phyloP scores from a whole-genome alignment of 2,113 vertebrate genomes.

The Clarias gariepinus region DNA sequence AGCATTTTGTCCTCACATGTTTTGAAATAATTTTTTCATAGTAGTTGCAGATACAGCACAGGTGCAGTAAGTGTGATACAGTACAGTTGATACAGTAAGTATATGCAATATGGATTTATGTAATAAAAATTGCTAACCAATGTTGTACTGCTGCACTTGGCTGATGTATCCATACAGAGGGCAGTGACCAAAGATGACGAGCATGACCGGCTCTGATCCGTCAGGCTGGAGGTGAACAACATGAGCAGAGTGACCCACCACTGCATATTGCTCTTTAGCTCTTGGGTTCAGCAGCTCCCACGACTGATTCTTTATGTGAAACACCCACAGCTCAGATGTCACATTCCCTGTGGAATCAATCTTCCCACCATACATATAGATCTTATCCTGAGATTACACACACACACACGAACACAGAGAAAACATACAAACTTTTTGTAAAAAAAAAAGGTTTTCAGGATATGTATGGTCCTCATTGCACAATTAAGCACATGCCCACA shows the following conservation, averaged over 20 bases:
- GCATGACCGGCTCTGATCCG: constrained; percentile 76
- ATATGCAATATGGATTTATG: neutral
- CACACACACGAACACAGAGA: constrained; percentile 17
- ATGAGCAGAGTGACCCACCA: constrained; percentile 95
- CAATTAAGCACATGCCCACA: neutral
- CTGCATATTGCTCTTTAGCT: constrained; percentile 89
- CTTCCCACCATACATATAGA: constrained; percentile 98
- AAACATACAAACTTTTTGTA: neutral
- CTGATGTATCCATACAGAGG: constrained; percentile 96
- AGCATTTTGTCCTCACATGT: neutral
- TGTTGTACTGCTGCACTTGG: constrained; percentile 89
- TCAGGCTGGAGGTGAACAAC: constrained; percentile 71
- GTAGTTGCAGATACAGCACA: too few relatives aligned
- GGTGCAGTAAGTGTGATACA: neutral
- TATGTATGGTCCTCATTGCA: neutral
- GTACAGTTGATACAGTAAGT: too few relatives aligned
- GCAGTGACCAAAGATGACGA: constrained; percentile 94
- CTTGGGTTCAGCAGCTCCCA: constrained; percentile 75
- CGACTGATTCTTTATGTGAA: constrained; percentile 84
- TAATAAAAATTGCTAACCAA: constrained; percentile 75
- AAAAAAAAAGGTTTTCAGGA: neutral
- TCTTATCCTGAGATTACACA: constrained; percentile 76
- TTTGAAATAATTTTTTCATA: neutral
- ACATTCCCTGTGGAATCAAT: constrained; percentile 92
- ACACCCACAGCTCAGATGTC: constrained; percentile 90